These are phyloP conservation scores for Drosophila mayri DNA, from an alignment of 1,140 invertebrate genomes.

Conservation along the genomic window DNA sequence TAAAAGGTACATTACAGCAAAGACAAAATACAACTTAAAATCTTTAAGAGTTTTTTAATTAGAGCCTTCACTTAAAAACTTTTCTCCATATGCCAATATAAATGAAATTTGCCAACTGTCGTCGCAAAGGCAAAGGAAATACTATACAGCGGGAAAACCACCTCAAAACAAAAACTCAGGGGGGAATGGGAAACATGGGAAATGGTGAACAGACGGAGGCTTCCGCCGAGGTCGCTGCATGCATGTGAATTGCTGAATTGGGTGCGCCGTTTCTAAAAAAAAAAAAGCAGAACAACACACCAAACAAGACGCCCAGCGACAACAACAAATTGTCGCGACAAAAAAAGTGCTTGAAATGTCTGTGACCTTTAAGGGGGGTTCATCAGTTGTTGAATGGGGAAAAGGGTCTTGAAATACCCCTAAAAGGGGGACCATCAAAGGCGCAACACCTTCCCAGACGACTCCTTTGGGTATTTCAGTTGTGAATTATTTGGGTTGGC, in stretches of 20 bases:
- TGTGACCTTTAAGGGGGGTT: slow-evolving; percentile 62
- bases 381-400: not conserved
- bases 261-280: slow-evolving; percentile 37
- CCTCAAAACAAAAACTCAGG: slow-evolving; percentile 14
- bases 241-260: slow-evolving; percentile 61
- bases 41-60: slow-evolving; percentile 37
- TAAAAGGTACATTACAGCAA: too few relatives aligned
- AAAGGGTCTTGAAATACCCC: not conserved
- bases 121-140: slow-evolving; percentile 25
- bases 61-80: slow-evolving; percentile 16
- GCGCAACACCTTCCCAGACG: slow-evolving; percentile 41
- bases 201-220: slow-evolving; percentile 13
- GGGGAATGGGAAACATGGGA: not conserved
- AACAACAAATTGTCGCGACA: slow-evolving; percentile 68
- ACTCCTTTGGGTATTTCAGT: slow-evolving; percentile 56
- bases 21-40: not conserved
- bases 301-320: slow-evolving; percentile 34
- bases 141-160: slow-evolving; percentile 15
- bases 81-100: slow-evolving; percentile 46
- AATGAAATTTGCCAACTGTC: slow-evolving; percentile 58
- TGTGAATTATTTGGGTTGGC: slow-evolving; percentile 46
- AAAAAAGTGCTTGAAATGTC: slow-evolving; percentile 73
- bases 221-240: slow-evolving; percentile 49
- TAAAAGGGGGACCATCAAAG: slow-evolving; percentile 33
- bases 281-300: slow-evolving; percentile 26